These are phyloP conservation scores for Heliconius aoede DNA, from an alignment of 2,888 invertebrate species.

Conservation along the genomic window DNA sequence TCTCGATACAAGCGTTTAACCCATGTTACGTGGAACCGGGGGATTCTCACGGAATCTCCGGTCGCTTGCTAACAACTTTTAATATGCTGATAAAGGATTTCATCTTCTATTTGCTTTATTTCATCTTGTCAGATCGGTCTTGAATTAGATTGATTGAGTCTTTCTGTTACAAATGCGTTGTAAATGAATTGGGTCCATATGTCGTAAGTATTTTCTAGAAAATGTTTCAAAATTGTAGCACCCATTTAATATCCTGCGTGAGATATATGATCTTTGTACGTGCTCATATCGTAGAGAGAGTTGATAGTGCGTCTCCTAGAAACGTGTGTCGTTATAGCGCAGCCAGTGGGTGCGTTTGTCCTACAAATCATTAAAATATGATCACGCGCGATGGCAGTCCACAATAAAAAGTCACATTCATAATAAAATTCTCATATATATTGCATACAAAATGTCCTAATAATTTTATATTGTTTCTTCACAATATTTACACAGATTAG, in stretches of 20 bases:
- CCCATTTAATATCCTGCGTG: slow-evolving; percentile 28
- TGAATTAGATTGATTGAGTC: slow-evolving; percentile 26
- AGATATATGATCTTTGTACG: slow-evolving; percentile 40
- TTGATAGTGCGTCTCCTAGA: slow-evolving; percentile 41
- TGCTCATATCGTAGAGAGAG: slow-evolving; percentile 41
- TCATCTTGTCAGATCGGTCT: slow-evolving; percentile 36
- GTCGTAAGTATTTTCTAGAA: background rate
- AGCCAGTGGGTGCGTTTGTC: slow-evolving; percentile 66
- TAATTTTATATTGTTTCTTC: background rate
- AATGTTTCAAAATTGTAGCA: slow-evolving; percentile 13
- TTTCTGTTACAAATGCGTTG: background rate
- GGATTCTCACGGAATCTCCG: slow-evolving; percentile 76
- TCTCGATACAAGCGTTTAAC: slow-evolving; percentile 82
- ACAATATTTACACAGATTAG: background rate
- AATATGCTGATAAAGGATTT: slow-evolving; percentile 63
- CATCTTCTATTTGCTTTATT: slow-evolving; percentile 35
- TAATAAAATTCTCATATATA: background rate
- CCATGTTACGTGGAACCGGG: slow-evolving; percentile 79
- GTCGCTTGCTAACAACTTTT: slow-evolving; percentile 75
- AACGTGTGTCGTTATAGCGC: slow-evolving; percentile 48
- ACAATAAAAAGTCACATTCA: slow-evolving; percentile 49
- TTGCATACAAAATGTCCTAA: background rate
- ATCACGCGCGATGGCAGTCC: slow-evolving; percentile 58
- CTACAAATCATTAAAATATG: slow-evolving; percentile 67
- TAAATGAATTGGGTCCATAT: background rate